A percentile compares a stretch with the other conserved stretches of the same genome.
Evolutionary conservation across 2,888 invertebrate genomes (phyloP).

Genomic region (Cheilosia vernalis): DNA sequence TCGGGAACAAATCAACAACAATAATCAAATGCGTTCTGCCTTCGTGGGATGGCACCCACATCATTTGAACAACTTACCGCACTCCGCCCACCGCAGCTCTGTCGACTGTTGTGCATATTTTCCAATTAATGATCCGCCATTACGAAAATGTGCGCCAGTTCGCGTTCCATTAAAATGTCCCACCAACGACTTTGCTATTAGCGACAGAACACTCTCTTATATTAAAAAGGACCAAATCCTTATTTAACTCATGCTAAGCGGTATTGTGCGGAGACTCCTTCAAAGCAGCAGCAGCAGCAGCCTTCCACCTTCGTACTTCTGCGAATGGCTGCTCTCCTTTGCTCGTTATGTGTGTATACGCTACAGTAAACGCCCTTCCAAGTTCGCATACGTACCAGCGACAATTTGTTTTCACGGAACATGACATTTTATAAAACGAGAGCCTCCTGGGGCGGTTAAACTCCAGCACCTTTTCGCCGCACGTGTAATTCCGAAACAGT

Average conservation of each 20-base stretch:
- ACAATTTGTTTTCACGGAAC: slow-evolving; percentile 72
- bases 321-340: background rate
- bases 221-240: slow-evolving; percentile 50
- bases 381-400: slow-evolving; percentile 7
- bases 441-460: slow-evolving; percentile 68
- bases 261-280: slow-evolving; percentile 24
- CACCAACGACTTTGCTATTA: slow-evolving; percentile 29
- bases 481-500: slow-evolving; percentile 13
- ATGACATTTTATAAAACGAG: slow-evolving; percentile 75
- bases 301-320: background rate
- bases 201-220: slow-evolving; percentile 34
- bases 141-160: slow-evolving; percentile 47
- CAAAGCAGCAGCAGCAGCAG: background rate
- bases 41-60: slow-evolving; percentile 7
- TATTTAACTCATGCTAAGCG: slow-evolving; percentile 46
- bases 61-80: slow-evolving; percentile 28
- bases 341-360: slow-evolving; percentile 25
- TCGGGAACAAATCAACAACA: slow-evolving; percentile 22
- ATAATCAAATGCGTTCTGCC: slow-evolving; percentile 48
- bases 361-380: slow-evolving; percentile 20
- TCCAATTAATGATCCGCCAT: slow-evolving; percentile 68
- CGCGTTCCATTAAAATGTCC: slow-evolving; percentile 35
- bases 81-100: background rate
- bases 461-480: slow-evolving; percentile 54
- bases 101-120: slow-evolving; percentile 52